Evolutionary conservation across 1,140 invertebrate species (phyloP).

Genomic region (Phymorhynchus buccinoides): DNA sequence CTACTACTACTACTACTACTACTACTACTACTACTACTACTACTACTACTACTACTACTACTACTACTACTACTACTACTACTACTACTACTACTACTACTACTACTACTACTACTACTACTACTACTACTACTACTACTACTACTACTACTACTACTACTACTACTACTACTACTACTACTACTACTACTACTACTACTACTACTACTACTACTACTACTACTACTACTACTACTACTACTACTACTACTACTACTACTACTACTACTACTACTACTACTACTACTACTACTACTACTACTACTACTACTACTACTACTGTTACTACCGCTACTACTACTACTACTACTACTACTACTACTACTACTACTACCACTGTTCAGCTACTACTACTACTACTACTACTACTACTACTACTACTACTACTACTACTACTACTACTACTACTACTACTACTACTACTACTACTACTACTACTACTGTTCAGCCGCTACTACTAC

Average conservation of each 20-base stretch:
- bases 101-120: conserved; percentile 17
- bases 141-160: conserved; percentile 16
- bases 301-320: too few species aligned
- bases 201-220: conserved; percentile 7
- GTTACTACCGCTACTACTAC: too few species aligned
- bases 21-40: conserved; percentile 16
- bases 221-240: background rate
- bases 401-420: conserved; percentile 16
- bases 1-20: conserved; percentile 16
- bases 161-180: conserved; percentile 17
- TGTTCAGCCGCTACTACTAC: too few species aligned
- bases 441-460: conserved; percentile 15
- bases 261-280: too few species aligned
- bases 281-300: too few species aligned
- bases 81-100: conserved; percentile 16
- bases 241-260: too few species aligned
- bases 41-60: conserved; percentile 17
- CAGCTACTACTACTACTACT: conserved; percentile 11
- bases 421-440: conserved; percentile 17
- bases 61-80: conserved; percentile 16
- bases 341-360: too few species aligned
- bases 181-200: conserved; percentile 16
- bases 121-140: conserved; percentile 16
- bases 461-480: too few species aligned
- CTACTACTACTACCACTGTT: too few species aligned